Percentiles rank a stretch among this genome's conserved stretches.
Evolutionary conservation across 2,888 invertebrate genomes (phyloP).

Genomic region (Ectropis crepuscularia): DNA sequence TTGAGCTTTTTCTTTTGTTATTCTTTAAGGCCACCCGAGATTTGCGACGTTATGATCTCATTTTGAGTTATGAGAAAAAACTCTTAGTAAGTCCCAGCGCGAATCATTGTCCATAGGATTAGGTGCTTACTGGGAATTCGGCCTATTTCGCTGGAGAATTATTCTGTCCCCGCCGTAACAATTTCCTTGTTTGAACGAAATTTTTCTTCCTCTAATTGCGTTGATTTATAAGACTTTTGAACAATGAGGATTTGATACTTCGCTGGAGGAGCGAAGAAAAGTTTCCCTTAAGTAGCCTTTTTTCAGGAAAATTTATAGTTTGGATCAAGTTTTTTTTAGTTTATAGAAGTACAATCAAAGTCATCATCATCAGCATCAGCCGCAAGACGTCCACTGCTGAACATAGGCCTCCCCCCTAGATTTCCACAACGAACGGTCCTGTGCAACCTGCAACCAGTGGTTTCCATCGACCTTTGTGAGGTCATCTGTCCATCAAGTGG

Average conservation of each 20-base stretch:
- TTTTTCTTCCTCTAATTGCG: slow-evolving; percentile 43
- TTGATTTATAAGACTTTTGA: slow-evolving; percentile 40
- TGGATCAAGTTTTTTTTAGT: not conserved
- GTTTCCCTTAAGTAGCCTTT: slow-evolving; percentile 2
- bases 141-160: slow-evolving; percentile 49
- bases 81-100: slow-evolving; percentile 74
- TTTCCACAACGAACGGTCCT: no score
- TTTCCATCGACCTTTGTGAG: no score
- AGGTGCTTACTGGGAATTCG: slow-evolving; percentile 65
- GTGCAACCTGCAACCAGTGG: no score
- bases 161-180: slow-evolving; percentile 44
- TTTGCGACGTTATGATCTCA: slow-evolving; percentile 82
- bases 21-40: slow-evolving; percentile 78
- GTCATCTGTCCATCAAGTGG: no score
- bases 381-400: no score
- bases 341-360: no score
- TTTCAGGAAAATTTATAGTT: not conserved
- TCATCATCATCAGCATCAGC: no score
- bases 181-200: slow-evolving; percentile 47
- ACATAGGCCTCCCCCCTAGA: no score
- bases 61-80: slow-evolving; percentile 83
- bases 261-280: slow-evolving; percentile 49
- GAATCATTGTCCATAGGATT: slow-evolving; percentile 78
- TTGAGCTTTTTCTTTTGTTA: slow-evolving; percentile 81
- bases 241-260: slow-evolving; percentile 42